These are phyloP conservation scores for Spea hammondii DNA, from an alignment of 2,797 vertebrate genomes.

Conservation along the genomic window DNA sequence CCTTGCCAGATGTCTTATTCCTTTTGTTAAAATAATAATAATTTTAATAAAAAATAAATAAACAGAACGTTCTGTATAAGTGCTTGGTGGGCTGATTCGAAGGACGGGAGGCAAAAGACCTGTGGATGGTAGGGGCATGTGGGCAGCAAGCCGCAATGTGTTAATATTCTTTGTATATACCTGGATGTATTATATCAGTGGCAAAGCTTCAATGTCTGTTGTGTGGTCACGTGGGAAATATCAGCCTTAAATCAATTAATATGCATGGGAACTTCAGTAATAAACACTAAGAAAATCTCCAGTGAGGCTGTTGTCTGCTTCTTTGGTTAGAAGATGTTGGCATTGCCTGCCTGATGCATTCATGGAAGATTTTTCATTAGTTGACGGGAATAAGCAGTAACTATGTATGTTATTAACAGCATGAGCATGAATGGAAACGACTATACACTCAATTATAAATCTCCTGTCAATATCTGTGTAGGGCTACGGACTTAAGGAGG, in stretches of 20 bases:
- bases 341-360: background rate
- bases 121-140: conserved; percentile 59
- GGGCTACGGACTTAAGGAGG: too few relatives aligned
- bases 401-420: too few relatives aligned
- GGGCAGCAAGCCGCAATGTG: conserved; percentile 66
- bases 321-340: background rate
- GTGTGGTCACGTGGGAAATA: conserved; percentile 87
- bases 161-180: conserved; percentile 88
- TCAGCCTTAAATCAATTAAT: conserved; percentile 86
- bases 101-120: conserved; percentile 49
- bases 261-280: conserved; percentile 78
- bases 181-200: conserved; percentile 82
- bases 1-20: conserved; percentile 92
- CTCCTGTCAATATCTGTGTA: too few relatives aligned
- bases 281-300: conserved; percentile 37
- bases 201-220: conserved; percentile 85
- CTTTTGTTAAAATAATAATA: conserved; percentile 67
- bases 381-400: too few relatives aligned
- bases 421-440: too few relatives aligned
- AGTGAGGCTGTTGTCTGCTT: conserved; percentile 5
- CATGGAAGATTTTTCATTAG: background rate
- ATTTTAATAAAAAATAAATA: background rate
- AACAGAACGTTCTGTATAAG: conserved; percentile 7
- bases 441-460: too few relatives aligned
- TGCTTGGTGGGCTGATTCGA: conserved; percentile 67